Percentiles rank a stretch among this genome's conserved stretches.
These are phyloP conservation scores for Platerodrilus igneus DNA, from an alignment of 2,888 invertebrate species.

Conservation along the genomic window DNA sequence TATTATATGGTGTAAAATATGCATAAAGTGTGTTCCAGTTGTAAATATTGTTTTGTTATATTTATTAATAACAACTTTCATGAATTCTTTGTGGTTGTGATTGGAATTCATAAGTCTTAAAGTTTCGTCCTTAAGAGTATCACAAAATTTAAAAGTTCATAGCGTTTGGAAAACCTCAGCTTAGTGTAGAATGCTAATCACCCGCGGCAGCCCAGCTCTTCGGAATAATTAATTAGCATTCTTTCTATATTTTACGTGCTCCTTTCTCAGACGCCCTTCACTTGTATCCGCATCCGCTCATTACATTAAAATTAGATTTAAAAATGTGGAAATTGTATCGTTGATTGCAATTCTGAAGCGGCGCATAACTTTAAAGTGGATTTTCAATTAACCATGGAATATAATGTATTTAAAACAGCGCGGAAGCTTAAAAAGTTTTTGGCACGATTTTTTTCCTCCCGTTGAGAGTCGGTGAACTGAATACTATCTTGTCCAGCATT, in stretches of 20 bases:
- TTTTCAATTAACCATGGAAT: constrained; percentile 50
- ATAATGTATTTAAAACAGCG: constrained; percentile 44
- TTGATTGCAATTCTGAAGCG: constrained; percentile 46
- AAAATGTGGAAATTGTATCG: constrained; percentile 51
- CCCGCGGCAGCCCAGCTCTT: constrained; percentile 51
- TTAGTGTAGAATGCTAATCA: constrained; percentile 52
- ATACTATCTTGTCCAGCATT: constrained; percentile 35
- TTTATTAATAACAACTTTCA: no score
- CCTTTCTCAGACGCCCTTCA: constrained; percentile 41
- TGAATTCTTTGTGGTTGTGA: no score
- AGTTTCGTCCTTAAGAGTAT: no score
- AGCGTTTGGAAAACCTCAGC: constrained; percentile 24
- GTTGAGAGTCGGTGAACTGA: constrained; percentile 29
- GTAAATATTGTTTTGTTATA: no score
- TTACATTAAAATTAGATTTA: constrained; percentile 50
- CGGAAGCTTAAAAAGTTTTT: constrained; percentile 25
- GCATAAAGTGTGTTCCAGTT: no score
- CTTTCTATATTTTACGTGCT: constrained; percentile 51
- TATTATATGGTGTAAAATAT: no score
- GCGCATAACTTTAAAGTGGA: constrained; percentile 45
- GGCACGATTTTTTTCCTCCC: constrained; percentile 18
- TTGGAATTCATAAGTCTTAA: no score
- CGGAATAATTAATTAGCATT: constrained; percentile 59
- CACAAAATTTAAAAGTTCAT: constrained; percentile 24
- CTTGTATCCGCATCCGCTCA: constrained; percentile 36